phyloP scores from a whole-genome alignment of 2,888 invertebrate genomes.

The Leucoptera coffeella region DNA sequence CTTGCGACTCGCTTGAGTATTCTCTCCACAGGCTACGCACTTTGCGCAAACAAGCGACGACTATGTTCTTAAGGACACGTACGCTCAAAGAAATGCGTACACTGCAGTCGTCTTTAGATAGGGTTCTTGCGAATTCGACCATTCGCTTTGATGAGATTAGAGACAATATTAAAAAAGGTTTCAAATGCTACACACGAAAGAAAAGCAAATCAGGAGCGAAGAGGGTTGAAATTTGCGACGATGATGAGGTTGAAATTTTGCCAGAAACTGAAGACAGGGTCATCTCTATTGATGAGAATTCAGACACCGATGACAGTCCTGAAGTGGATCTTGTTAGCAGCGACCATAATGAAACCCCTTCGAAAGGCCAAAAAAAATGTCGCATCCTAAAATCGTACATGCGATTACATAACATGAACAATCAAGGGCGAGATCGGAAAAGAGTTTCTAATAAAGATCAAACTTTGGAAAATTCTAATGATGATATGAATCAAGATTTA shows the following conservation, averaged over 20 bases:
- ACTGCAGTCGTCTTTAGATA: constrained; percentile 49
- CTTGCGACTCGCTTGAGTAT: constrained; percentile 51
- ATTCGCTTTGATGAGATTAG: constrained; percentile 48
- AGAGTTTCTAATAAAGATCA: no score
- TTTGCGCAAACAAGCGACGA: constrained; percentile 39
- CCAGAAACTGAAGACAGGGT: constrained; percentile 35
- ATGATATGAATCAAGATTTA: no score
- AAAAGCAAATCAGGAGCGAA: constrained; percentile 1
- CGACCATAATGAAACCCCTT: constrained; percentile 43
- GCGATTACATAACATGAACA: no score
- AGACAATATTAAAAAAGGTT: constrained; percentile 47
- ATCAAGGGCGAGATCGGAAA: no score
- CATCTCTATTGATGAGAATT: constrained; percentile 47
- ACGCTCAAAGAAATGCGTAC: constrained; percentile 41
- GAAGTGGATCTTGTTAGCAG: constrained; percentile 33
- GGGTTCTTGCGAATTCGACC: constrained; percentile 45
- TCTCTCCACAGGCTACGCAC: constrained; percentile 43
- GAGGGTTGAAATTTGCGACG: constrained; percentile 15
- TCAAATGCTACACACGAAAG: constrained; percentile 37
- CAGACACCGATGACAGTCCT: constrained; percentile 16
- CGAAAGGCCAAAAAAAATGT: constrained; percentile 11
- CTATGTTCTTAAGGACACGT: constrained; percentile 34
- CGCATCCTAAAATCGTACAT: neutral
- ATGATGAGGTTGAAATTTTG: constrained; percentile 36
- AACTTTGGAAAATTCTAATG: no score